phyloP scores from a whole-genome alignment of 2,888 invertebrate genomes.

The Ophioninae sp. region DNA sequence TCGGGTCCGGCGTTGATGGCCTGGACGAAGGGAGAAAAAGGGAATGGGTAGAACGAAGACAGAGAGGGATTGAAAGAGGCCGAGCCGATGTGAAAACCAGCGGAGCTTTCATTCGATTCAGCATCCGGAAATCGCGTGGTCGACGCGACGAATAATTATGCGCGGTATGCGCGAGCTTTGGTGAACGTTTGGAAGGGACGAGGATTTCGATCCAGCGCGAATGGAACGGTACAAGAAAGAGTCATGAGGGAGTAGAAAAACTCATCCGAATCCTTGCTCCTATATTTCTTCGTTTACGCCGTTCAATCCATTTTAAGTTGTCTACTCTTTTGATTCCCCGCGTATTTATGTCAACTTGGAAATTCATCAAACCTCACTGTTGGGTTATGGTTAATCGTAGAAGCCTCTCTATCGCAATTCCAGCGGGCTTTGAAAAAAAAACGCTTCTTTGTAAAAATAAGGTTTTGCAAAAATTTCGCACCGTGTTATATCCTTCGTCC shows the following conservation, averaged over 20 bases:
- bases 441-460: slow-evolving; percentile 5
- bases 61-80: slow-evolving; percentile 1
- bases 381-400: not conserved
- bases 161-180: slow-evolving; percentile 38
- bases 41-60: slow-evolving; percentile 1
- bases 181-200: slow-evolving; percentile 26
- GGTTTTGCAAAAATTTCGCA: not conserved
- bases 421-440: not conserved
- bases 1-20: slow-evolving; percentile 31
- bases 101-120: slow-evolving; percentile 70
- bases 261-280: slow-evolving; percentile 21
- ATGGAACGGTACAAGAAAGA: slow-evolving; percentile 35
- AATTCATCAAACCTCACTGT: not conserved
- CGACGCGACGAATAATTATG: slow-evolving; percentile 72
- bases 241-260: slow-evolving; percentile 18
- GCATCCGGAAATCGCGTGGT: slow-evolving; percentile 72
- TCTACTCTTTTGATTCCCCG: not conserved
- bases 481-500: not conserved
- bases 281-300: slow-evolving; percentile 23
- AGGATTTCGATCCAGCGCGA: slow-evolving; percentile 7
- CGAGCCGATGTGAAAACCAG: slow-evolving; percentile 50
- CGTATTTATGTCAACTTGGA: not conserved
- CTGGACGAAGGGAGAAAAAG: slow-evolving; percentile 6
- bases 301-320: not conserved
- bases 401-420: not conserved